Base-by-base conservation (phyloP, 2,888 invertebrate genomes). In the Neuroscelio doddi region DNA sequence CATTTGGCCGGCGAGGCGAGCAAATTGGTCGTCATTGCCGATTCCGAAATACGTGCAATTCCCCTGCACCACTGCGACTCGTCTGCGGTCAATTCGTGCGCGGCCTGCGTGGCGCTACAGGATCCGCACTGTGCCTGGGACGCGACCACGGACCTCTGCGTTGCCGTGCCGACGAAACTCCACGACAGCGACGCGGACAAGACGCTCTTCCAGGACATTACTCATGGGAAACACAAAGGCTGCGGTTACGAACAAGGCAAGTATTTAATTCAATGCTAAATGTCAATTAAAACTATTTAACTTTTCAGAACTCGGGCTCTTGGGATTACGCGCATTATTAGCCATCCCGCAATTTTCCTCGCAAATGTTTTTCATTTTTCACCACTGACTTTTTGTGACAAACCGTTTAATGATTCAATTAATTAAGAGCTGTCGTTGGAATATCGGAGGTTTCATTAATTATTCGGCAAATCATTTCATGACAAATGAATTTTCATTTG, bases 41-140 rank as follows among this genome's bases (percentile, higher is more conserved):
- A 93, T 77, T 92, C 94, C 72, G 92, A 94, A 77, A 91, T 98
- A 58, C 91, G 92, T 72, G 90, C 95, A 9, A 89, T 97, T 50
- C 92, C 94, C 9, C 86, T 98, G 50, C 93, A 96, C 75, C 92
- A 96, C 77, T 98, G 98, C 82, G 84, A 84, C 65, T 80, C 79
- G 5, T 62, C 71, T 0, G 59, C 76, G 21, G 83, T 79, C 15
- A 75, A 73, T 69, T 85, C 85, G 85, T 93, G 86, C 86, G 90
- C 92, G 68, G 91, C 92, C 73, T 99, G 98, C 85, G 91, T 98
- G 1, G 90, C 91, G 26, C 87, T 97, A 61, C 96, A 97, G 87
- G 98, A 99, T 87, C 98, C 98, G 0, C 96, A 98, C 83, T 99
- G 98, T 85, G 96, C 96, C 14, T 99, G 98, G 98, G 94, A 96